A percentile compares a stretch with the other conserved stretches of the same genome.
phyloP scores from a whole-genome alignment of 1,140 invertebrate species.

The Pseudomyrmex concolor region DNA sequence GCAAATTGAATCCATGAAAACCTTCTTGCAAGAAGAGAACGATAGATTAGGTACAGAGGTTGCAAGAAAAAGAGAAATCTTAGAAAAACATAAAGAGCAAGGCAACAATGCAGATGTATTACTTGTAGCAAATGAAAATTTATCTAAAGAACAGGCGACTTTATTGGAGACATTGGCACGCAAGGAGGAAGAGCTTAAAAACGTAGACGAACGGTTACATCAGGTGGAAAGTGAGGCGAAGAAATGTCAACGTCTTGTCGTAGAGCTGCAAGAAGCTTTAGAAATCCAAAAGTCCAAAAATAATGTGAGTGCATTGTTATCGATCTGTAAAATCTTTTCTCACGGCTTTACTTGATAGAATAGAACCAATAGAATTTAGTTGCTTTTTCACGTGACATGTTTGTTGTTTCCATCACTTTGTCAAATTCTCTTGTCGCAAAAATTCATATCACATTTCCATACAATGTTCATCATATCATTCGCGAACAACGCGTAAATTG shows the following conservation, averaged over 20 bases:
- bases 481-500: conserved; percentile 33
- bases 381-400: background rate
- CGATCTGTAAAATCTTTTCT: conserved; percentile 4
- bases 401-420: conserved; percentile 78
- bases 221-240: conserved; percentile 77
- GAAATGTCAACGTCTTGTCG: conserved; percentile 71
- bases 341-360: conserved; percentile 25
- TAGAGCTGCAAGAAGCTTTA: conserved; percentile 86
- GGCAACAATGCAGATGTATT: background rate
- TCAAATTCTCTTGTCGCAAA: conserved; percentile 61
- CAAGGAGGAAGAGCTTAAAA: conserved; percentile 83
- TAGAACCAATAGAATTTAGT: background rate
- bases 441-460: conserved; percentile 1
- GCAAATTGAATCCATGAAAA: conserved; percentile 74
- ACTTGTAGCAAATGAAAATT: conserved; percentile 1
- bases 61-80: too few species aligned
- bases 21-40: conserved; percentile 82
- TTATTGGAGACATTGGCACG: conserved; percentile 78
- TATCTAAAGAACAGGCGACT: conserved; percentile 78
- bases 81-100: too few species aligned
- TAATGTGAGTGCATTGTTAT: conserved; percentile 88
- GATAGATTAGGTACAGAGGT: conserved; percentile 85
- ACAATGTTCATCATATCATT: conserved; percentile 14
- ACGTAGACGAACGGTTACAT: conserved; percentile 82
- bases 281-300: conserved; percentile 90